phyloP scores from a whole-genome alignment of 2,888 invertebrate genomes.

The Cephus sareptanus region DNA sequence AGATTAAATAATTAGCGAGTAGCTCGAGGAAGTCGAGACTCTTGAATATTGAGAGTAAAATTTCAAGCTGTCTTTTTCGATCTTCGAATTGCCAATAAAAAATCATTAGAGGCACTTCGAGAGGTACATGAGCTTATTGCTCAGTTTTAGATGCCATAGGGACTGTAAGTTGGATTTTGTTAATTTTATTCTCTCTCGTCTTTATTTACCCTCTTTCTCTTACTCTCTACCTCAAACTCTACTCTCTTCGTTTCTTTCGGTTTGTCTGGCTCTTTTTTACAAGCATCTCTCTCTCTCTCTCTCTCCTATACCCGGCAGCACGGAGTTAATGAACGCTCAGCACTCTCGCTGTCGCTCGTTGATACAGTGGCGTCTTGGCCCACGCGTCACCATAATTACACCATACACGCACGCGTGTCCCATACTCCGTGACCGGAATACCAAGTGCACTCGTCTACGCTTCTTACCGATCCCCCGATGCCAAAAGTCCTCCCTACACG shows the following conservation, averaged over 20 bases:
- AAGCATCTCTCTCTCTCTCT: not conserved
- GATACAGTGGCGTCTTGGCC: constrained; percentile 57
- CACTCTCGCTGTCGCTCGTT: constrained; percentile 43
- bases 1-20: not conserved
- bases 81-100: not conserved
- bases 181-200: not conserved
- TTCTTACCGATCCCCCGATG: not conserved
- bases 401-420: constrained; percentile 56
- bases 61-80: not conserved
- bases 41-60: not conserved
- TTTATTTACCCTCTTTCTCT: not conserved
- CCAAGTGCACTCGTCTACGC: constrained; percentile 21
- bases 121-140: not conserved
- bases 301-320: not conserved
- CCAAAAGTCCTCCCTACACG: constrained; percentile 2
- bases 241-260: not conserved
- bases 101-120: not conserved
- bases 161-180: not conserved
- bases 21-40: not conserved
- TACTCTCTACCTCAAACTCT: not conserved
- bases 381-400: constrained; percentile 61
- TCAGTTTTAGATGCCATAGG: not conserved
- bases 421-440: constrained; percentile 55
- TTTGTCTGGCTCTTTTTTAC: not conserved
- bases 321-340: constrained; percentile 13